These are phyloP conservation scores for Drosophila bipectinata DNA, from an alignment of 1,140 invertebrate species.

Conservation along the genomic window DNA sequence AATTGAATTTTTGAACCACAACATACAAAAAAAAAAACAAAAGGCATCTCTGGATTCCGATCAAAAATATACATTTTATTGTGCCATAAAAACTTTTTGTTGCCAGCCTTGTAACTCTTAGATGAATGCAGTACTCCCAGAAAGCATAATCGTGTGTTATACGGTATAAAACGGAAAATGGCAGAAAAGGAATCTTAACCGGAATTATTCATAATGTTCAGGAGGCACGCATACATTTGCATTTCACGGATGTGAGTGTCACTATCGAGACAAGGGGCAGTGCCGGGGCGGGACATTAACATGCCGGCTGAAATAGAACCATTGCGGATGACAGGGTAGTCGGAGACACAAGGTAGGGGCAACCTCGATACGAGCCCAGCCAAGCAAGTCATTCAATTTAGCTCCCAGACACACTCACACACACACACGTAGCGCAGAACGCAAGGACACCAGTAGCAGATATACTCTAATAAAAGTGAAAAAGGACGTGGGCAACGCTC, in stretches of 20 bases:
- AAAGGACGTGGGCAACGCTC: conserved; percentile 73
- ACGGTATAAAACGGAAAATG: conserved; percentile 57
- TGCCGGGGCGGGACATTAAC: conserved; percentile 29
- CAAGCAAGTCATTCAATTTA: conserved; percentile 74
- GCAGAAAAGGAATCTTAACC: conserved; percentile 72
- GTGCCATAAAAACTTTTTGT: not conserved
- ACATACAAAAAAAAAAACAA: no score
- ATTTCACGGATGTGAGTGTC: conserved; percentile 78
- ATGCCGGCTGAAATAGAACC: conserved; percentile 55
- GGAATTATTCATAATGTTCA: conserved; percentile 82
- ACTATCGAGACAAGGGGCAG: conserved; percentile 64
- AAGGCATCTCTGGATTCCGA: not conserved
- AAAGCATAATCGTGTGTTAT: not conserved
- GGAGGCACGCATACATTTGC: conserved; percentile 80
- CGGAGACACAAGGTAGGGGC: conserved; percentile 2
- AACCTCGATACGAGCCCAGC: conserved; percentile 41
- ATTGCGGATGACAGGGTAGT: conserved; percentile 18
- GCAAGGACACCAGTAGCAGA: conserved; percentile 27
- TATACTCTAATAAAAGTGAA: conserved; percentile 72
- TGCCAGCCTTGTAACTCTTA: not conserved
- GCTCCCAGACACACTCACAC: conserved; percentile 32
- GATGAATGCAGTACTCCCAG: conserved; percentile 2
- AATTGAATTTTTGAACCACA: not conserved
- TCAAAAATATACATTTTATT: not conserved
- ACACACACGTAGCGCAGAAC: not conserved